Conservation (phyloP, 1,140 invertebrate species). For the Drosophila oshimai region DNA sequence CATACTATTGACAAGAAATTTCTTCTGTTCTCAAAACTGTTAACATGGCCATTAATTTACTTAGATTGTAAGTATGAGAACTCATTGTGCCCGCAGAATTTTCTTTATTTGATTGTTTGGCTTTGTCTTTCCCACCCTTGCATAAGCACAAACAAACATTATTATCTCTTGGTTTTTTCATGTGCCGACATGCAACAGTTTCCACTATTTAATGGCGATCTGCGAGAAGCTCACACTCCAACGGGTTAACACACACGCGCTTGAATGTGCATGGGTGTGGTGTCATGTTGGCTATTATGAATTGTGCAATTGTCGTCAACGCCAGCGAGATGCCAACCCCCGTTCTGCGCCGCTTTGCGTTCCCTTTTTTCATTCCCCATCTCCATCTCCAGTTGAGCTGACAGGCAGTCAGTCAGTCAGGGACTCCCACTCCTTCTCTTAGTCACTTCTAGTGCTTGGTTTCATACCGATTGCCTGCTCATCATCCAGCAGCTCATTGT, state of each 20-base stretch:
- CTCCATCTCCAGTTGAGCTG: slow-evolving; percentile 19
- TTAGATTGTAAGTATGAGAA: too few relatives aligned
- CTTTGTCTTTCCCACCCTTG: too few relatives aligned
- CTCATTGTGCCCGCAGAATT: too few relatives aligned
- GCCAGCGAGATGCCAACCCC: slow-evolving; percentile 45
- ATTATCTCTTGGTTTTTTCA: neutral
- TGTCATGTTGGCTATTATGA: slow-evolving; percentile 76
- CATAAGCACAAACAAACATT: too few relatives aligned
- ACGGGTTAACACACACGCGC: slow-evolving; percentile 49
- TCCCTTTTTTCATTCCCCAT: neutral
- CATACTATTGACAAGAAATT: too few relatives aligned
- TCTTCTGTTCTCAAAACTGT: too few relatives aligned
- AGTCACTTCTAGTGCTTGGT: slow-evolving; percentile 45
- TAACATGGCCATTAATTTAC: too few relatives aligned
- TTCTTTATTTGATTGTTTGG: too few relatives aligned
- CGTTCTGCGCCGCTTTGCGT: slow-evolving; percentile 12
- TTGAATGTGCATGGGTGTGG: slow-evolving; percentile 4
- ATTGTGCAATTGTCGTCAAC: slow-evolving; percentile 79
- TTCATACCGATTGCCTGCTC: slow-evolving; percentile 56
- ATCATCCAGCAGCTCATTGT: slow-evolving; percentile 63
- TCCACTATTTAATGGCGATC: slow-evolving; percentile 44
- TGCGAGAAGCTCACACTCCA: slow-evolving; percentile 23
- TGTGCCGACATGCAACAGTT: slow-evolving; percentile 52
- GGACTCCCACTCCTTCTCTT: slow-evolving; percentile 1
- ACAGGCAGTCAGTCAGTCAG: slow-evolving; percentile 14